Evolutionary conservation across 1,140 invertebrate genomes (phyloP), one percentile per base, ranked within the genome.

Genomic region (Heliothis virescens): DNA sequence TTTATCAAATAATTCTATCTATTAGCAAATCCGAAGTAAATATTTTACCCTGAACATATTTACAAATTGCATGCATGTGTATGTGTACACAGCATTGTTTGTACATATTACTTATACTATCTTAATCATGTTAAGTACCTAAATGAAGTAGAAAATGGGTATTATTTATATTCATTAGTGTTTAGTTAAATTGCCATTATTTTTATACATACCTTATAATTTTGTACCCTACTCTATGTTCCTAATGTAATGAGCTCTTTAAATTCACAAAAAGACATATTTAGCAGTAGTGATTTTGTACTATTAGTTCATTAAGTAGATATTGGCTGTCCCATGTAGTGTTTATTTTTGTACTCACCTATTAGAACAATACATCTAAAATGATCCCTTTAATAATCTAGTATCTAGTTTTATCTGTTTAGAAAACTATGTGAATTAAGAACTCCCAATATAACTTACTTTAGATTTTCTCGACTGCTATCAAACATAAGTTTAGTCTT

Each of bases 121-220:
- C 15, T n/a, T 2, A 63, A 63, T 47, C 60, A 65, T 65, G n/a
- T 48, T 65, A 47, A 10, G 9, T 26, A 41, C 21, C 21, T 26
- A 59, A 59, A 13, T 48, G 7, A 21, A 16, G 11, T 48, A 65
- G 21, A 3, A 15, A 48, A 29, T 34, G 60, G 60, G 26, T 29
- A 63, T 41, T 34, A 47, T 16, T 18, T 18, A 47, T 16, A 26
- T 26, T 41, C 41, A 63, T 48, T 48, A 65, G 62, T 18, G 29
- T 65, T 63, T 65, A 65, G 16, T 65, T 57, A 59, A 65, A 65
- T 47, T 65, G 62, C 62, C 62, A 65, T 65, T 65, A 65, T 65
- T 65, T 65, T 65, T 65, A 48, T 65, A 65, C 16, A 3, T 65
- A 41, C 34, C 34, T 41, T 41, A 41, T 41, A 41, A 41, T 41